Percentiles rank a stretch among this genome's conserved stretches.
Evolutionary conservation across 2,888 invertebrate species (phyloP).

Genomic region (Syrista parreyssii): DNA sequence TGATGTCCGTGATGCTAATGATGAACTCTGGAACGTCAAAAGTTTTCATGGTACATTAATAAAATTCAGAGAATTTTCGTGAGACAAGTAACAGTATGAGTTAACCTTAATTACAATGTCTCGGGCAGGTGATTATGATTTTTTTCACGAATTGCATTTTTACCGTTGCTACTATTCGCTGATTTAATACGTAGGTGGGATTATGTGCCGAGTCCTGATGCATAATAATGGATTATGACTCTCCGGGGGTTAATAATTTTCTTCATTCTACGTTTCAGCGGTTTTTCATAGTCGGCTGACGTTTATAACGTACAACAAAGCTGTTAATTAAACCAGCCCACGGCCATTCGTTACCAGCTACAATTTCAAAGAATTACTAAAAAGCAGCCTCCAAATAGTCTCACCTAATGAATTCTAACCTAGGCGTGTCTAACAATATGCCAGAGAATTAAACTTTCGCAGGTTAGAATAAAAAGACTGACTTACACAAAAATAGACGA

Average conservation of each 20-base stretch:
- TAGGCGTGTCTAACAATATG: background rate
- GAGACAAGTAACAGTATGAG: background rate
- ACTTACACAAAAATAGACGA: background rate
- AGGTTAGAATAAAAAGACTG: background rate
- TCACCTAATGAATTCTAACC: background rate
- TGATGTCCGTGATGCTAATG: background rate
- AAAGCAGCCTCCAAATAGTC: background rate
- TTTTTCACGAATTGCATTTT: background rate
- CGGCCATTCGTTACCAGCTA: background rate
- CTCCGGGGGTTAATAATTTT: background rate
- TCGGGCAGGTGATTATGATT: background rate
- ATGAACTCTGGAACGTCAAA: background rate
- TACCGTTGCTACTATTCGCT: background rate
- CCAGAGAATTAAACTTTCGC: background rate
- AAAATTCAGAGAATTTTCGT: background rate
- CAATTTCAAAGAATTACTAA: background rate
- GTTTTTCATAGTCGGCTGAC: background rate
- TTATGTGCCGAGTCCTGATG: background rate
- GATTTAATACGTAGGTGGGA: background rate
- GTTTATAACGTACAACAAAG: background rate
- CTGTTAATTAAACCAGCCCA: background rate
- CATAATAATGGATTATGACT: background rate
- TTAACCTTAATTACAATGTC: background rate
- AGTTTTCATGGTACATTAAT: background rate
- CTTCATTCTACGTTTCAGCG: background rate